A percentile compares a stretch with the other conserved stretches of the same genome.
These are phyloP conservation scores for Euzophera pinguis DNA, from an alignment of 2,888 invertebrate genomes.

Conservation along the genomic window DNA sequence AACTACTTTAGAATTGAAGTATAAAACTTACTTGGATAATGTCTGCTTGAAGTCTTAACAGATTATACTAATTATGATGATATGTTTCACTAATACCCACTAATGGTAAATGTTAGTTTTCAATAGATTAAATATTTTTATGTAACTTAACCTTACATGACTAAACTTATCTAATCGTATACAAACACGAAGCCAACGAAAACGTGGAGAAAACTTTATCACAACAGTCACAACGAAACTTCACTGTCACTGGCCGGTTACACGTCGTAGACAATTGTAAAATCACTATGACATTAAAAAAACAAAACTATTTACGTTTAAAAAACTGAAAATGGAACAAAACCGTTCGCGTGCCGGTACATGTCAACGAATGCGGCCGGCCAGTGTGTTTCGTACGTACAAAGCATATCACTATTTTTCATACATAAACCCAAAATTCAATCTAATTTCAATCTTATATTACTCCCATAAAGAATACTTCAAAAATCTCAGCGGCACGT, in stretches of 20 bases:
- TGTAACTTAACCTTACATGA: constrained; percentile 3
- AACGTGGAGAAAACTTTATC: constrained; percentile 10
- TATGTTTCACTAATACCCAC: too few relatives aligned
- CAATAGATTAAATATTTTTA: background rate
- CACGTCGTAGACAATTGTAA: constrained; percentile 29
- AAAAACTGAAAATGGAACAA: constrained; percentile 61
- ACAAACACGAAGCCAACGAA: constrained; percentile 26
- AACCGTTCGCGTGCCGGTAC: constrained; percentile 75
- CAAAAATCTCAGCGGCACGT: constrained; percentile 25
- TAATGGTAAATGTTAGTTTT: background rate
- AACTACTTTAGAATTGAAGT: too few relatives aligned
- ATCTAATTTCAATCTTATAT: constrained; percentile 33
- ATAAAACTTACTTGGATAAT: too few relatives aligned
- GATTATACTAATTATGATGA: too few relatives aligned
- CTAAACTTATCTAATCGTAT: constrained; percentile 26
- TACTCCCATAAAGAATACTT: constrained; percentile 18
- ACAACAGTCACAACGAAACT: constrained; percentile 18
- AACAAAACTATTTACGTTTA: constrained; percentile 34
- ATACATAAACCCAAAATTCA: constrained; percentile 19
- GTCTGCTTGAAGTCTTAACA: too few relatives aligned
- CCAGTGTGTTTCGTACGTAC: constrained; percentile 51
- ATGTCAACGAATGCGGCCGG: constrained; percentile 69
- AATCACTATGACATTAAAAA: constrained; percentile 52
- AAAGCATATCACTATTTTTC: constrained; percentile 44
- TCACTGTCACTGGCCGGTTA: constrained; percentile 23